Evolutionary conservation across 1,140 invertebrate species (phyloP).

Genomic region (Patella vulgata): DNA sequence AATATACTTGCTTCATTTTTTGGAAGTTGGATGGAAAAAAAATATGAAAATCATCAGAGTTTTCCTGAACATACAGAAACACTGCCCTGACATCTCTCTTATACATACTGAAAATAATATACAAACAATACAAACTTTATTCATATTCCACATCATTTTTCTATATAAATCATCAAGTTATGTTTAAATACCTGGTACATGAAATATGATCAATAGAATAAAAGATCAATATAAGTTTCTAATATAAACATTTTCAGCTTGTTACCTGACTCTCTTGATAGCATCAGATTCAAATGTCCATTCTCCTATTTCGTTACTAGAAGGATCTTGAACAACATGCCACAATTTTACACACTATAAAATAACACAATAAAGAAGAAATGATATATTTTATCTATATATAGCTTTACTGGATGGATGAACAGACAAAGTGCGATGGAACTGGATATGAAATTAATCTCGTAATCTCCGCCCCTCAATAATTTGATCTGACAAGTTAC

Average conservation of each 20-base stretch:
- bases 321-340: slow-evolving; percentile 43
- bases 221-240: background rate
- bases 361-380: slow-evolving; percentile 9
- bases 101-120: slow-evolving; percentile 73
- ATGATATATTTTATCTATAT: background rate
- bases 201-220: no score
- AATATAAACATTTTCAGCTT: slow-evolving; percentile 13
- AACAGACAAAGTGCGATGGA: no score
- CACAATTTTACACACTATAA: slow-evolving; percentile 48
- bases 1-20: slow-evolving; percentile 74
- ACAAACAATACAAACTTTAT: no score
- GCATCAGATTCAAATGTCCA: slow-evolving; percentile 92
- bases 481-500: no score
- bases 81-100: slow-evolving; percentile 95
- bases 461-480: no score
- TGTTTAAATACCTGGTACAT: no score
- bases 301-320: slow-evolving; percentile 79
- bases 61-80: slow-evolving; percentile 97
- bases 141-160: no score
- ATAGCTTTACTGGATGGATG: no score
- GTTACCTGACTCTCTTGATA: slow-evolving; percentile 90
- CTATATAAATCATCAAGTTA: no score
- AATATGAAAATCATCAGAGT: slow-evolving; percentile 97
- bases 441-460: no score
- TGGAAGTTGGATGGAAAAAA: slow-evolving; percentile 91